A percentile compares a stretch with the other conserved stretches of the same genome.
Conservation (phyloP, 2,113 vertebrate species). For the Apistogramma diplotaenia region DNA sequence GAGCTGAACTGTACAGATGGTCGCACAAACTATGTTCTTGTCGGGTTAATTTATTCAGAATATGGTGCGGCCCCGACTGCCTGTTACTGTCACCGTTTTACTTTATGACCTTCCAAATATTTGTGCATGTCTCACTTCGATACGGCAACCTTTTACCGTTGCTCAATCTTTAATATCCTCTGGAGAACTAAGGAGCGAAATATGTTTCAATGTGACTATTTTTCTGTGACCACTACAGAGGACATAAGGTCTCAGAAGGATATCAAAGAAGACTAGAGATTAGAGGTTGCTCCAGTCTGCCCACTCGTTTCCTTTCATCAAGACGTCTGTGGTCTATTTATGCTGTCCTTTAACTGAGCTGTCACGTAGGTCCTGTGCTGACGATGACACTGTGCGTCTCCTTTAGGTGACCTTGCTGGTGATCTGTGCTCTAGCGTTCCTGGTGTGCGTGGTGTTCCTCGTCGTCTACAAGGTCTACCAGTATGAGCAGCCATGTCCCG, state of each 20-base stretch:
- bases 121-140: background rate
- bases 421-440: conserved; percentile 91
- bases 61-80: background rate
- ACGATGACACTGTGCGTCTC: conserved; percentile 1
- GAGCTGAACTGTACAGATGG: conserved; percentile 46
- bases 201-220: too few species aligned
- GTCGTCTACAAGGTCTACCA: conserved; percentile 98
- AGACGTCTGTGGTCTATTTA: background rate
- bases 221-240: too few species aligned
- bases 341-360: background rate
- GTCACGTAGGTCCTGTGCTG: background rate
- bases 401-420: conserved; percentile 89
- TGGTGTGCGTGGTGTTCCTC: conserved; percentile 94
- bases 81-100: background rate
- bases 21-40: conserved; percentile 21
- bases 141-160: background rate
- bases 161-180: background rate
- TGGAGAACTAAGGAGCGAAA: too few species aligned
- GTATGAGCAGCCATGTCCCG: conserved; percentile 93
- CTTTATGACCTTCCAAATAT: background rate
- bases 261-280: background rate
- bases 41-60: conserved; percentile 1
- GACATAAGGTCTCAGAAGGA: too few species aligned
- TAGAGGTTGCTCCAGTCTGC: background rate
- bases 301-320: background rate